Percentiles rank a stretch among this genome's conserved stretches.
Conservation (phyloP, 2,888 invertebrate species). For the Galerucella nymphaeae region DNA sequence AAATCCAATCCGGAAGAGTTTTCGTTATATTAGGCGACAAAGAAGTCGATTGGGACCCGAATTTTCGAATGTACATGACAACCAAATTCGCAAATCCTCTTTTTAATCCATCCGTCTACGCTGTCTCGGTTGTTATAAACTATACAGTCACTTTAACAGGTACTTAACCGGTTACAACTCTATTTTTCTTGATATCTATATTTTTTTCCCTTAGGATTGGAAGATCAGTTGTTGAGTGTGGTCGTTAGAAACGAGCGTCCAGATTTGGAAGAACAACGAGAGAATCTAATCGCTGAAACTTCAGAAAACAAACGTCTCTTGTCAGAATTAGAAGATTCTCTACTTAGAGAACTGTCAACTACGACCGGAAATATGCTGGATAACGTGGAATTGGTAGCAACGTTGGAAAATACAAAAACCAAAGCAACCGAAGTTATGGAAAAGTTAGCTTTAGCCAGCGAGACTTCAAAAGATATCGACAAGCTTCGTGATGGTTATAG, state of each 20-base stretch:
- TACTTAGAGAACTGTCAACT: slow-evolving; percentile 85
- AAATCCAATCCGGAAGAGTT: slow-evolving; percentile 79
- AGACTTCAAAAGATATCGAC: slow-evolving; percentile 85
- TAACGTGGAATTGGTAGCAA: slow-evolving; percentile 86
- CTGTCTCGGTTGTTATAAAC: slow-evolving; percentile 90
- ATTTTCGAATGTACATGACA: slow-evolving; percentile 87
- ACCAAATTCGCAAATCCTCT: slow-evolving; percentile 90
- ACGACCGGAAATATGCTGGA: slow-evolving; percentile 94
- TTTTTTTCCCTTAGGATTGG: slow-evolving; percentile 71
- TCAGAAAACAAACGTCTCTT: slow-evolving; percentile 87
- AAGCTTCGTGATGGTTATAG: slow-evolving; percentile 86
- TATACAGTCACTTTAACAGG: slow-evolving; percentile 85
- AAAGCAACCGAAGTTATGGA: slow-evolving; percentile 86
- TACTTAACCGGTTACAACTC: neutral
- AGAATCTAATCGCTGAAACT: slow-evolving; percentile 84
- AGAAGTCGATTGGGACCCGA: slow-evolving; percentile 90
- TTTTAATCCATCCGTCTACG: slow-evolving; percentile 87
- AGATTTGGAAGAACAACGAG: slow-evolving; percentile 89
- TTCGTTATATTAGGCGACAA: slow-evolving; percentile 89
- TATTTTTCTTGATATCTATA: neutral
- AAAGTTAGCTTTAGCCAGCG: slow-evolving; percentile 80
- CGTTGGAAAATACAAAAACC: slow-evolving; percentile 88
- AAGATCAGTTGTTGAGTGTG: slow-evolving; percentile 90
- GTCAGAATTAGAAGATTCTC: slow-evolving; percentile 85
- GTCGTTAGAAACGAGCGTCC: slow-evolving; percentile 88